Base-by-base conservation (phyloP, 2,113 vertebrate species). In the Hyperopisus bebe region DNA sequence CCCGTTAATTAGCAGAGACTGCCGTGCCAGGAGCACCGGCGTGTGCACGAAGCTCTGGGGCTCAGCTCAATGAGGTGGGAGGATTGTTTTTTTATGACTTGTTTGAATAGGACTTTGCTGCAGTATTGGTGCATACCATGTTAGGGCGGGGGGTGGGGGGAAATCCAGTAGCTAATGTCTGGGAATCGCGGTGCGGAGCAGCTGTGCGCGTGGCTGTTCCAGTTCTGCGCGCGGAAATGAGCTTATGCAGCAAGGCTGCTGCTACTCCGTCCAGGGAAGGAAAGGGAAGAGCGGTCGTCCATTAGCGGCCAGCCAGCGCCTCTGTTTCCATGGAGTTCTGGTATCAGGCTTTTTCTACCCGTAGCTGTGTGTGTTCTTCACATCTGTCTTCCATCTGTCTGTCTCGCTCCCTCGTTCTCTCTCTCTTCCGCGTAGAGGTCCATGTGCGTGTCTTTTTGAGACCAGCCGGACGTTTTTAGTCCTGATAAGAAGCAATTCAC, bases 61-160 rank as follows among this genome's bases (percentile, higher is more conserved):
- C 91, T 92, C 90, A 24, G 87, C 86, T 55, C 91, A 95, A 94
- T 93, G 94, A 97, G 96, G 96, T 96, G 96, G 95, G 96, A 95
- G 94, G 93, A 93, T 93, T 62, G 17, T 91, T 94, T 92, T 92
- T 91, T 90, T 93, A 92, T 94, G 93, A 96, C 95, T 95, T 96
- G 96, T 94, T 96, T 95, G 92, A 92, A 92, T 95, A 97, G 97
- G 97, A 97, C 97, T 98, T 98, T 97, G 96, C 96, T 97, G 96
- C 96, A 97, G 96, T 97, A 13, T 84, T 97, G 96, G 94, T 95
- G 96, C 96, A 96, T 96, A 93, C 94, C 93, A 90, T 94, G 51
- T 94, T 91, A 91, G 93, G 51, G 58, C 48, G 66, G 92, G 90
- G 91, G 50, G 50, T 15, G 50, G 35, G 9, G 62, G 89, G 90